Conservation (phyloP, 2,797 vertebrate species). For the Micromesistius poutassou region DNA sequence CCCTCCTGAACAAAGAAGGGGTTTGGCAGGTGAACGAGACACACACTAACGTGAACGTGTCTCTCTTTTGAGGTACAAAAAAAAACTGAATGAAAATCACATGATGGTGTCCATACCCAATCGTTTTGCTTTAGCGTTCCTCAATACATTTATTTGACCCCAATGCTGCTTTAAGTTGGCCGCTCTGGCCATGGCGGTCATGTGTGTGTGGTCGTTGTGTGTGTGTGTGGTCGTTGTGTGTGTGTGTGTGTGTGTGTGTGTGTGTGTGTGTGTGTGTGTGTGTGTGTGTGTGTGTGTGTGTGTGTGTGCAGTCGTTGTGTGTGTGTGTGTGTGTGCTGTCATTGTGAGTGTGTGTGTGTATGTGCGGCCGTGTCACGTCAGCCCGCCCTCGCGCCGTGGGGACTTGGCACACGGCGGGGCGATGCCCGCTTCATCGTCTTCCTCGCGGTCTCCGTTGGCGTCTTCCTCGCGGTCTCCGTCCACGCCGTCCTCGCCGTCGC, state of each 20-base stretch:
- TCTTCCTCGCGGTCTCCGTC: slow-evolving; percentile 48
- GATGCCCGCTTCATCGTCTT: slow-evolving; percentile 28
- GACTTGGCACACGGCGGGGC: slow-evolving; percentile 61
- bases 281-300: no score
- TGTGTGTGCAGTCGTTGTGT: no score
- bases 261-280: no score
- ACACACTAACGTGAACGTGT: slow-evolving; percentile 25
- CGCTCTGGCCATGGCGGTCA: neutral
- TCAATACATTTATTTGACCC: slow-evolving; percentile 12
- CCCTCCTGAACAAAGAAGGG: neutral
- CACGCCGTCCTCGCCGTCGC: slow-evolving; percentile 19
- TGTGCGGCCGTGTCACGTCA: slow-evolving; percentile 61
- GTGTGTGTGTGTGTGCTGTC: no score
- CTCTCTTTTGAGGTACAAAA: slow-evolving; percentile 32
- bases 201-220: neutral
- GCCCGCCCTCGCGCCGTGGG: slow-evolving; percentile 57
- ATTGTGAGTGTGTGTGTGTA: no score
- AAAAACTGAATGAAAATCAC: slow-evolving; percentile 14
- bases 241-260: no score
- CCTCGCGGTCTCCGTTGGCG: slow-evolving; percentile 26
- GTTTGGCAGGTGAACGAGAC: neutral
- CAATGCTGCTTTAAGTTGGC: slow-evolving; percentile 15
- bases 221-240: no score
- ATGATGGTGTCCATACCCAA: slow-evolving; percentile 9
- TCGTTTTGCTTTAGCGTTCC: slow-evolving; percentile 19